These are phyloP conservation scores for Anguilla marmorata DNA, from an alignment of 2,797 vertebrate genomes.

Conservation along the genomic window DNA sequence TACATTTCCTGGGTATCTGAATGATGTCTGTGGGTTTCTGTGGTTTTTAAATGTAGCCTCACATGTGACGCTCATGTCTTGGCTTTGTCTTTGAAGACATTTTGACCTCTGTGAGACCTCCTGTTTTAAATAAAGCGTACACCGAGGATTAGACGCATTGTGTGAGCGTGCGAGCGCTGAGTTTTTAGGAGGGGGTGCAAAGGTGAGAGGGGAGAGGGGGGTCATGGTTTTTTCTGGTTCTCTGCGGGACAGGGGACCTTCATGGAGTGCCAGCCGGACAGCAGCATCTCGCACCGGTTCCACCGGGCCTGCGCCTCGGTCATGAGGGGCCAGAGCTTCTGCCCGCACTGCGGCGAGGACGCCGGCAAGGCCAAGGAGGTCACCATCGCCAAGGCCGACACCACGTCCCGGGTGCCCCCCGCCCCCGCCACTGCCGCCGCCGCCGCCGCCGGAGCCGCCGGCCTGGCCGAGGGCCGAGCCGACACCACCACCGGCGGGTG, in stretches of 20 bases:
- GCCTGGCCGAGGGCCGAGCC: slow-evolving; percentile 79
- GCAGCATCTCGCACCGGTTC: slow-evolving; percentile 94
- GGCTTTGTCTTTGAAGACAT: too few relatives aligned
- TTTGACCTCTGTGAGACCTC: too few relatives aligned
- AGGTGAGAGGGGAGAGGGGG: too few relatives aligned
- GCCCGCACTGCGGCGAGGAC: slow-evolving; percentile 97
- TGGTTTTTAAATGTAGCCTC: too few relatives aligned
- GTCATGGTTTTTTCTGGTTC: slow-evolving; percentile 37
- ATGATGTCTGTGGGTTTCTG: too few relatives aligned
- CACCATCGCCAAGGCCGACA: slow-evolving; percentile 96
- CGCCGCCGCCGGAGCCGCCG: slow-evolving; percentile 65
- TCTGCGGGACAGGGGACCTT: slow-evolving; percentile 84
- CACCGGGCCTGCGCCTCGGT: slow-evolving; percentile 89
- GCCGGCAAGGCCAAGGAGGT: slow-evolving; percentile 93
- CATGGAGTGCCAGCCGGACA: slow-evolving; percentile 97
- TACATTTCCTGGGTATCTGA: too few relatives aligned
- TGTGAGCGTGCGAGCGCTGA: too few relatives aligned
- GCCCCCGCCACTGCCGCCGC: slow-evolving; percentile 66
- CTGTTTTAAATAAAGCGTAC: not conserved
- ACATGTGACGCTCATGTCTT: too few relatives aligned
- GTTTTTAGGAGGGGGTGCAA: too few relatives aligned
- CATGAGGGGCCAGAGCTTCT: slow-evolving; percentile 90
- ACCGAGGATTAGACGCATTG: not conserved
- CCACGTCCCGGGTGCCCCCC: slow-evolving; percentile 83
- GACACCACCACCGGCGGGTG: slow-evolving; percentile 96